Evolutionary conservation across 1,140 invertebrate genomes (phyloP).

Genomic region (Elysia chlorotica): DNA sequence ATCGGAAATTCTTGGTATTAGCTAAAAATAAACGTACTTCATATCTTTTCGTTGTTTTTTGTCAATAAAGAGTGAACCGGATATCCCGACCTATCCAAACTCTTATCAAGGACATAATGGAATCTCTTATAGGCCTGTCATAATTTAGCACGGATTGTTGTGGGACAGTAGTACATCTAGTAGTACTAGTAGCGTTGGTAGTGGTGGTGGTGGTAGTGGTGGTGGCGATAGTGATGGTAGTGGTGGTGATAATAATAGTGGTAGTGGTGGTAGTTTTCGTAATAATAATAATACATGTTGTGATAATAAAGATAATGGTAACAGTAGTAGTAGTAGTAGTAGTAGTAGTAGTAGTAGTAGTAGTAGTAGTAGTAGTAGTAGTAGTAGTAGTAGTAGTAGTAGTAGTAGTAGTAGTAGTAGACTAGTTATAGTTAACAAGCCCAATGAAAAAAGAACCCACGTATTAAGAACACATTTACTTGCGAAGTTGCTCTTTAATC

Average conservation of each 20-base stretch:
- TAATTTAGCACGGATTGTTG: too few species aligned
- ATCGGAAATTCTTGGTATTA: too few species aligned
- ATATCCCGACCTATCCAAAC: too few species aligned
- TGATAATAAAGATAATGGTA: background rate
- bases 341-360: background rate
- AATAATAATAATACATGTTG: background rate
- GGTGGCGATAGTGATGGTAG: conserved; percentile 2
- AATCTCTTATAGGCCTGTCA: too few species aligned
- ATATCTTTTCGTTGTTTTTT: too few species aligned
- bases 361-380: background rate
- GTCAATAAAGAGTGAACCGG: too few species aligned
- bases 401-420: background rate
- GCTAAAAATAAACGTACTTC: too few species aligned
- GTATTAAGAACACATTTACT: too few species aligned
- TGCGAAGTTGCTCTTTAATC: too few species aligned
- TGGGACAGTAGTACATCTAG: background rate
- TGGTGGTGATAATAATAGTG: background rate
- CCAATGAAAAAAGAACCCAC: too few species aligned
- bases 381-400: background rate
- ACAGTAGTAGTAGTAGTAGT: conserved; percentile 6
- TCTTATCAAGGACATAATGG: too few species aligned
- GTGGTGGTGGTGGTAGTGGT: background rate
- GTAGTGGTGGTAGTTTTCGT: background rate
- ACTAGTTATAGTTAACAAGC: too few species aligned
- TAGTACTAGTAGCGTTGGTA: background rate